Conservation (phyloP, 2,888 invertebrate genomes). For the Eilema depressum region DNA sequence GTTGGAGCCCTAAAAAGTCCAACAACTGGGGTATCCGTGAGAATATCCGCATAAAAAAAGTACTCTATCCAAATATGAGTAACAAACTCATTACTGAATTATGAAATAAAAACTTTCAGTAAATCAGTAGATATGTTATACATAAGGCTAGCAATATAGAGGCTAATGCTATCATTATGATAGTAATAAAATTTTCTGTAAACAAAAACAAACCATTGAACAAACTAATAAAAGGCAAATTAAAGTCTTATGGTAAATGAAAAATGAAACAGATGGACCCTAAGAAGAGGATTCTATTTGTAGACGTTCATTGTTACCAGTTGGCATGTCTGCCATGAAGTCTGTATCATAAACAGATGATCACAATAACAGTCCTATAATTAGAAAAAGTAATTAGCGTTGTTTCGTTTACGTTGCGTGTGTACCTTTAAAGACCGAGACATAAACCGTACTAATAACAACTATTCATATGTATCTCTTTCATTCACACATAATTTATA, state of each 20-base stretch:
- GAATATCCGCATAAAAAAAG: too few relatives aligned
- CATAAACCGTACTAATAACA: conserved; percentile 6
- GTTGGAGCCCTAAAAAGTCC: too few relatives aligned
- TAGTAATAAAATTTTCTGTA: conserved; percentile 22
- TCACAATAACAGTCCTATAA: conserved; percentile 56
- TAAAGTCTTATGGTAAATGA: conserved; percentile 23
- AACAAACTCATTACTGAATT: too few relatives aligned
- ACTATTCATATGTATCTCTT: too few relatives aligned
- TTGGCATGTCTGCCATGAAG: conserved; percentile 44
- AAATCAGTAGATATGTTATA: too few relatives aligned
- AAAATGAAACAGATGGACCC: conserved; percentile 35
- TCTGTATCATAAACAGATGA: conserved; percentile 52
- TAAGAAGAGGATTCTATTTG: conserved; percentile 25
- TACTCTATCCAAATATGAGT: too few relatives aligned
- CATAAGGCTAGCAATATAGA: background rate
- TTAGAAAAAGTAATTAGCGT: conserved; percentile 55
- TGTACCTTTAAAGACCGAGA: conserved; percentile 51
- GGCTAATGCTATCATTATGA: conserved; percentile 4
- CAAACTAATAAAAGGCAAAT: conserved; percentile 28
- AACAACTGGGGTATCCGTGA: too few relatives aligned
- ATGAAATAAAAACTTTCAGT: too few relatives aligned
- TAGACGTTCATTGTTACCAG: conserved; percentile 23
- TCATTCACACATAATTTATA: too few relatives aligned
- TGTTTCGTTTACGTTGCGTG: conserved; percentile 51
- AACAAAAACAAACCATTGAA: conserved; percentile 13